These are phyloP conservation scores for Rhinichthys osculus DNA, from an alignment of 2,797 vertebrate genomes.

Conservation along the genomic window DNA sequence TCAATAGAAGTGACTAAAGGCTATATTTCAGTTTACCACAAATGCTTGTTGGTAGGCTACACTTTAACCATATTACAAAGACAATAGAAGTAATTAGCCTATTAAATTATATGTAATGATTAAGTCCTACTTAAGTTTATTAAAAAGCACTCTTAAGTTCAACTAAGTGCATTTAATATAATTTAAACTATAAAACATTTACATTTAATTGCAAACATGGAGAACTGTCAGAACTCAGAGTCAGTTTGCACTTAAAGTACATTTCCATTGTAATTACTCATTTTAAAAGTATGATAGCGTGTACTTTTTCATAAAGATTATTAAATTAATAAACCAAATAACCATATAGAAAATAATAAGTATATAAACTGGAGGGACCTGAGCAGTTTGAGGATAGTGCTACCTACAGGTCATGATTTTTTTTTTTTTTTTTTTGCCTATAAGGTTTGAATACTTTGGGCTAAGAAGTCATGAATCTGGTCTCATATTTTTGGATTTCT, in stretches of 20 bases:
- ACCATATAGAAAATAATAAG: background rate
- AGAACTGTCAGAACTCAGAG: background rate
- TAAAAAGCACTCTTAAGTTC: background rate
- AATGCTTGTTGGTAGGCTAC: no score
- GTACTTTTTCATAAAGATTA: background rate
- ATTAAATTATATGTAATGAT: background rate
- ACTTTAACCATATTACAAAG: no score
- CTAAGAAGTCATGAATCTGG: background rate
- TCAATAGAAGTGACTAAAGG: no score
- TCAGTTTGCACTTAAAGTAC: background rate
- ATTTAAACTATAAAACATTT: no score
- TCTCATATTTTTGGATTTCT: background rate
- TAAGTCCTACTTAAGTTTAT: background rate
- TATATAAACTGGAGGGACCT: background rate
- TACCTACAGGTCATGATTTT: background rate
- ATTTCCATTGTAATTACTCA: background rate
- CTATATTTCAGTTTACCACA: background rate
- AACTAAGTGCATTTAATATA: background rate
- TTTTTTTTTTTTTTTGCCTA: background rate
- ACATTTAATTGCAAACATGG: background rate
- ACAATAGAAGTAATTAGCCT: no score
- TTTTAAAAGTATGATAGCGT: background rate
- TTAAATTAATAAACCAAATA: background rate
- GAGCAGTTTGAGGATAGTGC: background rate
- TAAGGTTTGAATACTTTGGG: background rate